phyloP scores from a whole-genome alignment of 2,888 invertebrate species.

The Machimus rusticus region DNA sequence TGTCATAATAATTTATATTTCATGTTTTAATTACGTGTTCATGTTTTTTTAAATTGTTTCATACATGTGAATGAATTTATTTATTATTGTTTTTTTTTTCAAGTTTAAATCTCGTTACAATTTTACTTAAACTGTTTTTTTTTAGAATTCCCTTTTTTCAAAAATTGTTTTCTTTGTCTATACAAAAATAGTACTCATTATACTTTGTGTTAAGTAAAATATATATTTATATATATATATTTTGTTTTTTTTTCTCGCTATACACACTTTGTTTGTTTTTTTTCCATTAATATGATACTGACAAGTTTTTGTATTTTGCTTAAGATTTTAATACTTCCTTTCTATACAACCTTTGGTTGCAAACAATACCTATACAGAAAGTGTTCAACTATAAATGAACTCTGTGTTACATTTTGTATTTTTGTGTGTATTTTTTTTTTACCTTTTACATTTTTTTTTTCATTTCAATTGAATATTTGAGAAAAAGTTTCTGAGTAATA shows the following conservation, averaged over 20 bases:
- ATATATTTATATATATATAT: background rate
- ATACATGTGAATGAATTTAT: background rate
- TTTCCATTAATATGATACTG: background rate
- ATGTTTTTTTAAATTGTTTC: background rate
- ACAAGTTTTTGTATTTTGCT: background rate
- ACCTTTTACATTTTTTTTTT: background rate
- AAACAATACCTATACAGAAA: background rate
- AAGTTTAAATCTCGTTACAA: slow-evolving; percentile 32
- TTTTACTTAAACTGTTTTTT: background rate
- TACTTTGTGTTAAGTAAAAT: slow-evolving; percentile 23
- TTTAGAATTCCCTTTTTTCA: slow-evolving; percentile 24
- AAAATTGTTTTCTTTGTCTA: slow-evolving; percentile 4
- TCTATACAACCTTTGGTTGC: background rate
- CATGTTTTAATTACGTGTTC: slow-evolving; percentile 16
- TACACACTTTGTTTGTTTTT: slow-evolving; percentile 1
- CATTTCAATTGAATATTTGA: background rate
- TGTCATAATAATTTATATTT: slow-evolving; percentile 19
- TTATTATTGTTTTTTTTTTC: slow-evolving; percentile 24
- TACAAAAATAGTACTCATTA: slow-evolving; percentile 33
- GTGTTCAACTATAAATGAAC: background rate
- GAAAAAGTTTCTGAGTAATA: background rate
- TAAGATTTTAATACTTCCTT: background rate
- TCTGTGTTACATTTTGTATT: background rate
- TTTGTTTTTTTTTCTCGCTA: background rate
- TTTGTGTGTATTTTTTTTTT: background rate